Evolutionary conservation across 1,140 invertebrate genomes (phyloP).

Genomic region (Nautilus pompilius): DNA sequence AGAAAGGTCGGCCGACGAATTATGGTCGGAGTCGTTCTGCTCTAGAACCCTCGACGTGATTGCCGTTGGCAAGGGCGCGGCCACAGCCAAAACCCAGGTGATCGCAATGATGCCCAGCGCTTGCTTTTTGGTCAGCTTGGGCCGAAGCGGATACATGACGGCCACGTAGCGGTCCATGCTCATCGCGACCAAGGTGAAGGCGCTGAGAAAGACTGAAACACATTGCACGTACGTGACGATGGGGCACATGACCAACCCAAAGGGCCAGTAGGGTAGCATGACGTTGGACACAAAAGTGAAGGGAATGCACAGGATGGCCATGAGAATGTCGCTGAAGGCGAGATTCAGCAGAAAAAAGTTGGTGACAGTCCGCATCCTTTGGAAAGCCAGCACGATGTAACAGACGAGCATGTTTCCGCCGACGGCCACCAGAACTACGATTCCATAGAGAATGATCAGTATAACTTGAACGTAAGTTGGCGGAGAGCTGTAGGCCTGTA

Average conservation of each 20-base stretch:
- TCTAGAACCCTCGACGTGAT: conserved; percentile 20
- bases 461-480: conserved; percentile 11
- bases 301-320: conserved; percentile 20
- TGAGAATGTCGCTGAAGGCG: conserved; percentile 75
- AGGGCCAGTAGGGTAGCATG: conserved; percentile 80
- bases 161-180: conserved; percentile 95
- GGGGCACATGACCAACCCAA: conserved; percentile 87
- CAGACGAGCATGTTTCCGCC: conserved; percentile 89
- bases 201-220: conserved; percentile 93
- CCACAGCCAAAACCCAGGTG: conserved; percentile 68
- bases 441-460: conserved; percentile 24
- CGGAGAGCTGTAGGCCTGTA: background rate
- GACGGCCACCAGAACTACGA: conserved; percentile 46
- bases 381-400: conserved; percentile 73
- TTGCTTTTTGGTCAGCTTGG: conserved; percentile 70
- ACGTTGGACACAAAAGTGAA: conserved; percentile 69
- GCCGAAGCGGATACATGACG: conserved; percentile 81
- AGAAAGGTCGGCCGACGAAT: conserved; percentile 6
- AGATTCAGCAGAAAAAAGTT: conserved; percentile 96
- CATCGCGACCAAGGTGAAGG: conserved; percentile 91
- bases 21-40: conserved; percentile 6
- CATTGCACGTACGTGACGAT: conserved; percentile 76
- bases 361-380: conserved; percentile 87
- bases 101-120: conserved; percentile 68
- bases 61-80: conserved; percentile 34